Conservation (phyloP, 2,888 invertebrate species). For the Zeuzera pyrina region DNA sequence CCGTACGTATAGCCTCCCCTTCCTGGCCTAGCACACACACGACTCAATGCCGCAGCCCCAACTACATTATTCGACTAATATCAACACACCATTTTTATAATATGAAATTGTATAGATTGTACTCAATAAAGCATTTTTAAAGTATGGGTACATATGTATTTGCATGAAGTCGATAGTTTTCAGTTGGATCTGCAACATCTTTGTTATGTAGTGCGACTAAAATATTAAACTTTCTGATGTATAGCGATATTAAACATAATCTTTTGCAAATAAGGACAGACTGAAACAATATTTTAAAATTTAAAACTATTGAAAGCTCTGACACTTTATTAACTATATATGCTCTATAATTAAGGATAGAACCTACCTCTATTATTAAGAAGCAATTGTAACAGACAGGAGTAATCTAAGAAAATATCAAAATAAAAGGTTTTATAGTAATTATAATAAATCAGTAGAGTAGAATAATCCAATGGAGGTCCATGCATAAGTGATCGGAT, state of each 20-base stretch:
- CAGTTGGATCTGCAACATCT: slow-evolving; percentile 34
- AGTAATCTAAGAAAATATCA: slow-evolving; percentile 33
- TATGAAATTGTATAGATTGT: background rate
- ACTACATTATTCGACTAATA: too few relatives aligned
- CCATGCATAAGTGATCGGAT: slow-evolving; percentile 70
- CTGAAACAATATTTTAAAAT: slow-evolving; percentile 29
- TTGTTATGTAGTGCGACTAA: slow-evolving; percentile 25
- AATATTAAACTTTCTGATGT: slow-evolving; percentile 5
- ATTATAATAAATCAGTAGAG: slow-evolving; percentile 38
- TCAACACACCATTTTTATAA: too few relatives aligned
- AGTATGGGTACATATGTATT: too few relatives aligned
- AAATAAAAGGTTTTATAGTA: slow-evolving; percentile 19
- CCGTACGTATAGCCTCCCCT: background rate
- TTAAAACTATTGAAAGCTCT: slow-evolving; percentile 57
- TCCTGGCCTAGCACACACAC: slow-evolving; percentile 3
- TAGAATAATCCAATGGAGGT: slow-evolving; percentile 55
- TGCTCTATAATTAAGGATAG: too few relatives aligned
- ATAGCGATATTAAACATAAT: slow-evolving; percentile 11
- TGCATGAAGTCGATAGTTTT: background rate
- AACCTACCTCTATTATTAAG: slow-evolving; percentile 62
- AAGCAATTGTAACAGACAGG: slow-evolving; percentile 56
- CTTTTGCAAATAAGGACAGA: slow-evolving; percentile 29
- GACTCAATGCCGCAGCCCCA: slow-evolving; percentile 3
- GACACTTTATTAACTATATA: slow-evolving; percentile 55
- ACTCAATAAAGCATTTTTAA: too few relatives aligned